Evolutionary conservation across 2,888 invertebrate genomes (phyloP).

Genomic region (Colostygia pectinataria): DNA sequence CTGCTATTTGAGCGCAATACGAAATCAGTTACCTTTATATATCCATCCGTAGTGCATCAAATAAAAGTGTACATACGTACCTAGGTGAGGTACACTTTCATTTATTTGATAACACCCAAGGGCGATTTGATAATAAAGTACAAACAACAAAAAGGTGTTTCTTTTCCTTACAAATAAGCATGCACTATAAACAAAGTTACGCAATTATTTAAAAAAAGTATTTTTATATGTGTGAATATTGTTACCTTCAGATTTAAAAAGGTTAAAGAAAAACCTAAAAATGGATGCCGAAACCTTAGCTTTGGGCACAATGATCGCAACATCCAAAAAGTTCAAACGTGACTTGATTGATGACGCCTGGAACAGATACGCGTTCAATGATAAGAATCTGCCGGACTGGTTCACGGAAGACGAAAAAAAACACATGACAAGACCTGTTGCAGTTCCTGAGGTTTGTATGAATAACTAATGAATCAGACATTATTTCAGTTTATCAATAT

Average conservation of each 20-base stretch:
- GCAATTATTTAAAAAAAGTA: too few species aligned
- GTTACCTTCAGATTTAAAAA: constrained; percentile 64
- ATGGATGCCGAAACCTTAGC: constrained; percentile 95
- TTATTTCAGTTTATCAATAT: constrained; percentile 4
- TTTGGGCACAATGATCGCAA: constrained; percentile 94
- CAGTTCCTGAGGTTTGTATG: constrained; percentile 88
- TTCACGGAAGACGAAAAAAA: constrained; percentile 96
- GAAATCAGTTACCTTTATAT: too few species aligned
- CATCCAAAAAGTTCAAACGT: constrained; percentile 94
- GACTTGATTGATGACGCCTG: constrained; percentile 95
- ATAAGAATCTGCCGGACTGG: constrained; percentile 96
- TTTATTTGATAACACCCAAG: too few species aligned
- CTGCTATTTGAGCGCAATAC: too few species aligned
- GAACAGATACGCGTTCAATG: constrained; percentile 97
- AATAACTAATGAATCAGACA: constrained; percentile 14
- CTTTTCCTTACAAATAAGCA: too few species aligned
- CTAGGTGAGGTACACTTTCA: too few species aligned
- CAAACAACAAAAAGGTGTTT: too few species aligned
- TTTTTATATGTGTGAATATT: background rate
- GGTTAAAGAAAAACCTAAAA: constrained; percentile 84
- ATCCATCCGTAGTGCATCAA: too few species aligned
- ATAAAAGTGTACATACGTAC: too few species aligned
- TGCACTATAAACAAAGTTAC: too few species aligned
- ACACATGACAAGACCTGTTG: constrained; percentile 92
- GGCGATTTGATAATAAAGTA: too few species aligned